phyloP scores from a whole-genome alignment of 2,888 invertebrate genomes.

The Amblyjoppa fuscipennis region DNA sequence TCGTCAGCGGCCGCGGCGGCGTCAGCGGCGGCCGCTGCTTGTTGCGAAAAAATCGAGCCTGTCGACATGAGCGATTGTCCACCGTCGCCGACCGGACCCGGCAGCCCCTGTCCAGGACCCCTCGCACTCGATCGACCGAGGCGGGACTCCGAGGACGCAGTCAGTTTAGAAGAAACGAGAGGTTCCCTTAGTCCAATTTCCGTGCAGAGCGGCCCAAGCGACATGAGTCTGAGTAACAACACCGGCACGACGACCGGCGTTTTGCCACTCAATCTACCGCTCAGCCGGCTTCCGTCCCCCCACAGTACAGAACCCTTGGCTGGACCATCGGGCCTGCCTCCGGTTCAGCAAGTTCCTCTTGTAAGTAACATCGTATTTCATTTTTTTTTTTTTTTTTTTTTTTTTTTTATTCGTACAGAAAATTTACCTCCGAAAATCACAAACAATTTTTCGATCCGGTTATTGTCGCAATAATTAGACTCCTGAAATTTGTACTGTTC shows the following conservation, averaged over 20 bases:
- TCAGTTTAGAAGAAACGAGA: constrained; percentile 82
- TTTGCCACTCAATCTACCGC: constrained; percentile 81
- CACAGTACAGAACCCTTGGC: constrained; percentile 90
- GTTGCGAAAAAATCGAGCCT: constrained; percentile 79
- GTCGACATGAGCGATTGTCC: constrained; percentile 79
- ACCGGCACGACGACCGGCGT: constrained; percentile 84
- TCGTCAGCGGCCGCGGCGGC: constrained; percentile 62
- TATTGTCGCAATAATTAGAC: neutral
- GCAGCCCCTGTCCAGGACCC: constrained; percentile 84
- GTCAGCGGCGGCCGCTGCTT: constrained; percentile 70
- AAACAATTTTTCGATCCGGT: neutral
- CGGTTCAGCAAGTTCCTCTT: constrained; percentile 95
- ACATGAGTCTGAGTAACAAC: constrained; percentile 87
- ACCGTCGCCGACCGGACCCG: constrained; percentile 69
- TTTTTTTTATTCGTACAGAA: no score
- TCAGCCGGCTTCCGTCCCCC: constrained; percentile 88
- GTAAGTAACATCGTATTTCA: constrained; percentile 86
- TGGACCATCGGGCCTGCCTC: constrained; percentile 94
- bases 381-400: neutral
- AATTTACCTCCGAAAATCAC: no score
- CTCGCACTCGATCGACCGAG: constrained; percentile 82
- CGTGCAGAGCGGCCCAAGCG: constrained; percentile 86
- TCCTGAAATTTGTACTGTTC: no score
- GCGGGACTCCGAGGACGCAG: constrained; percentile 82
- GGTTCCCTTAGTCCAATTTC: constrained; percentile 84